phyloP scores from a whole-genome alignment of 2,113 vertebrate species.

The Stomatorhinus ivindoensis region DNA sequence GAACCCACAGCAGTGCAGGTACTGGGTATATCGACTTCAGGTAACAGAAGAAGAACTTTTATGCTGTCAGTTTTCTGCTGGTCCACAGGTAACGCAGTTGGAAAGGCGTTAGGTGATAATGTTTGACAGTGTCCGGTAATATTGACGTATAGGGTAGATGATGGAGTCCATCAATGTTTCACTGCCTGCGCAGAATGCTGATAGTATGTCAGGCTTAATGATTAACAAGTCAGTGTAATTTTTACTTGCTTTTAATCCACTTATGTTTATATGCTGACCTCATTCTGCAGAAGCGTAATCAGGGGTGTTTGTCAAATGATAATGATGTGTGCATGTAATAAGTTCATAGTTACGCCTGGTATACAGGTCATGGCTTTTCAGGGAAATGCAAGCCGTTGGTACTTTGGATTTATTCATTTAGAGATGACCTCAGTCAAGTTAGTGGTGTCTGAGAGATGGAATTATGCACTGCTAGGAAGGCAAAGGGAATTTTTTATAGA shows the following conservation, averaged over 20 bases:
- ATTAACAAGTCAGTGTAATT: not conserved
- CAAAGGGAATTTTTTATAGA: not conserved
- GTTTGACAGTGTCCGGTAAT: not conserved
- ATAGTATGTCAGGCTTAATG: not conserved
- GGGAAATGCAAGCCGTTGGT: not conserved
- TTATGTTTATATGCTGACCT: not conserved
- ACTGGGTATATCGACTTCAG: not conserved
- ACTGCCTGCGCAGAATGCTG: not conserved
- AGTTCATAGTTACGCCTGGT: not conserved
- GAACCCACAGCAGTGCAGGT: not conserved
- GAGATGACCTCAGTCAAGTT: not conserved
- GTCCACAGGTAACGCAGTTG: not conserved
- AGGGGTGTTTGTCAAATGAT: not conserved
- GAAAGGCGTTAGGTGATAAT: not conserved
- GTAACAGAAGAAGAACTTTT: not conserved
- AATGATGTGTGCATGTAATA: not conserved
- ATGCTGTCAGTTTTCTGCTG: not conserved
- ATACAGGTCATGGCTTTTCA: not conserved
- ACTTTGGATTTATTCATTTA: not conserved
- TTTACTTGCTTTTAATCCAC: not conserved
- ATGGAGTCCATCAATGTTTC: not conserved
- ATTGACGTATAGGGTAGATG: not conserved
- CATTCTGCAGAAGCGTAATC: not conserved
- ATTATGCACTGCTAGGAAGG: not conserved
- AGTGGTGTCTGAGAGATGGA: not conserved